Conservation (phyloP, 2,888 invertebrate genomes). For the Tetragonula carbonaria region DNA sequence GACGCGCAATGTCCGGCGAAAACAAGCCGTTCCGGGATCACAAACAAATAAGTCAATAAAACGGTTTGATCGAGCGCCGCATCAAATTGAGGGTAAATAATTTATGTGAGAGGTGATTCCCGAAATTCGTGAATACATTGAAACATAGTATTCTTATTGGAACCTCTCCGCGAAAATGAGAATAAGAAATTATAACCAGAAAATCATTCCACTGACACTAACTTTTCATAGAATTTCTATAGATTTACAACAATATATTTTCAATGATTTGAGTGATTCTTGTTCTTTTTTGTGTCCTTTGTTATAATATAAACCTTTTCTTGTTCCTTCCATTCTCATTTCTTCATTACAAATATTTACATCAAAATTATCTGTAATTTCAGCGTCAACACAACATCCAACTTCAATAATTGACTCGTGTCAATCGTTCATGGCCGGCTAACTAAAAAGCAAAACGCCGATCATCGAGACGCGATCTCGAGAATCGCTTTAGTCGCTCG, state of each 20-base stretch:
- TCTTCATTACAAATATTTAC: too few species aligned
- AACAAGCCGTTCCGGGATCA: conserved; percentile 74
- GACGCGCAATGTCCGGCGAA: conserved; percentile 62
- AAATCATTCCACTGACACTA: background rate
- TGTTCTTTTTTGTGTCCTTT: too few species aligned
- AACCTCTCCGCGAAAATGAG: background rate
- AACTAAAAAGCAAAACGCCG: background rate
- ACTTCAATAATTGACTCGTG: background rate
- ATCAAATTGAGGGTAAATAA: conserved; percentile 35
- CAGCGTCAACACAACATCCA: background rate
- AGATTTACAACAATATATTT: too few species aligned
- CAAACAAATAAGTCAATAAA: conserved; percentile 80
- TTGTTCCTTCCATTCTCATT: too few species aligned
- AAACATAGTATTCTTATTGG: background rate
- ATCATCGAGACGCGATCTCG: background rate
- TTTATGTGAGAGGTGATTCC: background rate
- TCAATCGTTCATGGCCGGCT: background rate
- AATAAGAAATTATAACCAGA: too few species aligned
- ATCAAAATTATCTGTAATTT: too few species aligned
- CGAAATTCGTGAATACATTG: background rate
- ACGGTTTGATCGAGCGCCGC: conserved; percentile 57
- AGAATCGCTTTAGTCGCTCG: background rate
- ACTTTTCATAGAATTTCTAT: too few species aligned
- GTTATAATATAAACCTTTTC: too few species aligned
- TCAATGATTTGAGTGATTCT: too few species aligned